Conservation (phyloP, 1,140 invertebrate species). For the Pogonus chalceus region DNA sequence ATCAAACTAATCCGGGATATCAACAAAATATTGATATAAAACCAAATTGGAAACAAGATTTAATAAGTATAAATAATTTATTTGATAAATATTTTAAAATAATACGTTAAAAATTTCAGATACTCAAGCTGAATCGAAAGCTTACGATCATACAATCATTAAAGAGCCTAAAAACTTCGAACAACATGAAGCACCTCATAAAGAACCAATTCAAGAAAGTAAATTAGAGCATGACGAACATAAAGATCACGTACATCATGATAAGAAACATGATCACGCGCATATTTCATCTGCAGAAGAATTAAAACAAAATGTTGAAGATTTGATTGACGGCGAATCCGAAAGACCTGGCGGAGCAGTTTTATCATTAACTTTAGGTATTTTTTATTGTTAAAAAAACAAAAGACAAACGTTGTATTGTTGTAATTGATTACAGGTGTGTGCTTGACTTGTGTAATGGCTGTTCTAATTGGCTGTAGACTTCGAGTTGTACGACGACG, state of each 20-base stretch:
- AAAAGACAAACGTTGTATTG: conserved; percentile 3
- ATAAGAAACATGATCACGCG: conserved; percentile 11
- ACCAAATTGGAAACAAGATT: not conserved
- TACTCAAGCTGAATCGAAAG: not conserved
- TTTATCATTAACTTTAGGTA: conserved; percentile 68
- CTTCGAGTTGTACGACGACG: conserved; percentile 63
- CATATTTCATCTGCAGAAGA: conserved; percentile 30
- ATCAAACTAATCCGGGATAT: not conserved
- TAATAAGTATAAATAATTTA: not conserved
- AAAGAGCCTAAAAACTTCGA: not conserved
- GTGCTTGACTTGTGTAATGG: conserved; percentile 48
- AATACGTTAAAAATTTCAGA: not conserved
- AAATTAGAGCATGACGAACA: not conserved
- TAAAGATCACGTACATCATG: not conserved
- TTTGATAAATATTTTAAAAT: not conserved
- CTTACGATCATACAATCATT: conserved; percentile 1
- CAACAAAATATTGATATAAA: not conserved
- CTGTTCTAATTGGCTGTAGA: conserved; percentile 72
- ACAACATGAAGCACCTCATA: not conserved
- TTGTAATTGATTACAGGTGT: conserved; percentile 42
- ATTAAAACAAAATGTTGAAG: conserved; percentile 19
- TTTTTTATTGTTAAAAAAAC: conserved; percentile 7
- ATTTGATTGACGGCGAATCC: conserved; percentile 47
- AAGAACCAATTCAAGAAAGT: not conserved
- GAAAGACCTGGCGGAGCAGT: conserved; percentile 69